Evolutionary conservation across 1,140 invertebrate genomes (phyloP).

Genomic region (Microplitis demolitor): DNA sequence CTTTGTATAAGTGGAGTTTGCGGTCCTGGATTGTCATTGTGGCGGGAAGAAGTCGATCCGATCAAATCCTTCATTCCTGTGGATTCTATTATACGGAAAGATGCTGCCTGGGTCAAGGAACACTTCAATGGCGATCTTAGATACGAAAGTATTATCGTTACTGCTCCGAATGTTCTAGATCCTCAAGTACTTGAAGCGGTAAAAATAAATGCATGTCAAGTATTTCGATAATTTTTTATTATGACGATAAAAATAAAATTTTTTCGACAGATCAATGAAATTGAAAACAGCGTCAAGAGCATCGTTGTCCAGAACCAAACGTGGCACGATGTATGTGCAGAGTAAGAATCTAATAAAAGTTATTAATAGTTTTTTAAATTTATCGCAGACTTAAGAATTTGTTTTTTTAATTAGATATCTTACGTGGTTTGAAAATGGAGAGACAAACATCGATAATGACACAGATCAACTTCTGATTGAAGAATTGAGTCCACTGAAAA

Average conservation of each 20-base stretch:
- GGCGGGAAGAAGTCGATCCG: slow-evolving; percentile 49
- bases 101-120: slow-evolving; percentile 53
- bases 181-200: slow-evolving; percentile 55
- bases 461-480: background rate
- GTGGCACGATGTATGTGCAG: slow-evolving; percentile 59
- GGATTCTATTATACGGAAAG: slow-evolving; percentile 44
- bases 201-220: slow-evolving; percentile 8
- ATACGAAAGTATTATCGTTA: slow-evolving; percentile 58
- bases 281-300: slow-evolving; percentile 51
- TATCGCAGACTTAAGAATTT: slow-evolving; percentile 12
- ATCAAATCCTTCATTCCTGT: slow-evolving; percentile 44
- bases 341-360: slow-evolving; percentile 41
- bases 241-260: background rate
- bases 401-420: slow-evolving; percentile 39
- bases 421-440: slow-evolving; percentile 50
- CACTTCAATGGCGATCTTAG: slow-evolving; percentile 56
- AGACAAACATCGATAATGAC: slow-evolving; percentile 25
- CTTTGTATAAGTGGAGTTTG: slow-evolving; percentile 44
- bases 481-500: slow-evolving; percentile 31
- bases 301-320: slow-evolving; percentile 50
- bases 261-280: slow-evolving; percentile 48
- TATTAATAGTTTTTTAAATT: slow-evolving; percentile 4
- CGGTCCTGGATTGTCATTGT: slow-evolving; percentile 44
- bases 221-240: background rate
- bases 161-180: slow-evolving; percentile 56